phyloP scores from a whole-genome alignment of 2,888 invertebrate genomes.

The Lochmaea crataegi region DNA sequence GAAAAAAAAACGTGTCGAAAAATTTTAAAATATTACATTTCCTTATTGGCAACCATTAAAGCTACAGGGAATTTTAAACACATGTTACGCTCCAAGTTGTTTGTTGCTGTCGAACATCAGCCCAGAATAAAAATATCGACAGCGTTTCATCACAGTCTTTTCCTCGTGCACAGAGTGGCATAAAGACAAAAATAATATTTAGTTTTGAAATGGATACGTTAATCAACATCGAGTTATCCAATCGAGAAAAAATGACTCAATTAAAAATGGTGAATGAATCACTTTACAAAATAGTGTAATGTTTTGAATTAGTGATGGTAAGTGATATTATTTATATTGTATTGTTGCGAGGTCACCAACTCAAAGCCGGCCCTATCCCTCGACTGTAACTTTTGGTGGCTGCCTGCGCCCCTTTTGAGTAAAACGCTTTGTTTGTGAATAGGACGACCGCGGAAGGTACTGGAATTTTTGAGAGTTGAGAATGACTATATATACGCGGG shows the following conservation, averaged over 20 bases:
- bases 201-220: background rate
- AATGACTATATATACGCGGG: too few relatives aligned
- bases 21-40: conserved; percentile 10
- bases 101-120: conserved; percentile 22
- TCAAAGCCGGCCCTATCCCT: too few relatives aligned
- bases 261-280: too few relatives aligned
- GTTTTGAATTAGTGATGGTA: too few relatives aligned
- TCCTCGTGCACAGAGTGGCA: background rate
- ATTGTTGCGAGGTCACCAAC: too few relatives aligned
- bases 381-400: too few relatives aligned
- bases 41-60: conserved; percentile 14
- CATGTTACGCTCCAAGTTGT: conserved; percentile 14
- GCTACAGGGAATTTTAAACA: conserved; percentile 12
- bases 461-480: too few relatives aligned
- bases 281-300: too few relatives aligned
- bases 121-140: conserved; percentile 31
- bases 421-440: too few relatives aligned
- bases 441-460: too few relatives aligned
- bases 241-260: background rate
- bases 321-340: too few relatives aligned
- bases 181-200: background rate
- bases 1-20: conserved; percentile 8
- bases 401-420: too few relatives aligned
- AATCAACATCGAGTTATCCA: background rate
- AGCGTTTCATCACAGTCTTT: conserved; percentile 11